A percentile compares a stretch with the other conserved stretches of the same genome.
phyloP scores from a whole-genome alignment of 2,888 invertebrate genomes.

The Drosophila mercatorum region DNA sequence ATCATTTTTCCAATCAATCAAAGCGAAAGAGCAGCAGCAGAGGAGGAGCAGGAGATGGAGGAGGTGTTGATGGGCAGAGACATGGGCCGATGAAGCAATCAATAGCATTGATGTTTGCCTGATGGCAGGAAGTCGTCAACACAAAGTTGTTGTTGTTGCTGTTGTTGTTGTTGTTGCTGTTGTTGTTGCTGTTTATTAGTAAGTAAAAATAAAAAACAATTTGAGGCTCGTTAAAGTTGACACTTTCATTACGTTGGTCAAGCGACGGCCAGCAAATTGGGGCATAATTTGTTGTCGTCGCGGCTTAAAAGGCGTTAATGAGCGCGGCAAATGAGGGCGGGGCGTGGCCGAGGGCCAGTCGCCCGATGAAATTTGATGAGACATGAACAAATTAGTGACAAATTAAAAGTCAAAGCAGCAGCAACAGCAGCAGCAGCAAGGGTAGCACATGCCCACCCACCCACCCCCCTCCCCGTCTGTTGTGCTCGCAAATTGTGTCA shows the following conservation, averaged over 20 bases:
- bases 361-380: conserved; percentile 70
- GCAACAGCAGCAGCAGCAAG: not conserved
- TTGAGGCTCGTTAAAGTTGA: conserved; percentile 81
- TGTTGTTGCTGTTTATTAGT: conserved; percentile 55
- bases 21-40: conserved; percentile 35
- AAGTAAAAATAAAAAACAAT: conserved; percentile 75
- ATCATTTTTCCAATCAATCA: conserved; percentile 83
- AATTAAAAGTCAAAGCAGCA: conserved; percentile 73
- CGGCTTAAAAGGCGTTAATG: conserved; percentile 73
- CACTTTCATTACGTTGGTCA: conserved; percentile 82
- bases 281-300: conserved; percentile 57
- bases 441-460: not conserved
- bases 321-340: conserved; percentile 40
- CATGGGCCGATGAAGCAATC: conserved; percentile 68
- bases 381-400: conserved; percentile 76
- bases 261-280: conserved; percentile 57
- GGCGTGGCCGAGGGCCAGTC: not conserved
- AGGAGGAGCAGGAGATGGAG: not conserved
- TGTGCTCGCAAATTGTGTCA: conserved; percentile 71
- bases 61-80: conserved; percentile 7
- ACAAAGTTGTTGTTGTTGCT: conserved; percentile 14
- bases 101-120: conserved; percentile 68
- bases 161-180: conserved; percentile 14
- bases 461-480: conserved; percentile 17
- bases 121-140: conserved; percentile 52